A percentile compares a stretch with the other conserved stretches of the same genome.
Conservation (phyloP, 2,113 vertebrate species). For the Laticauda colubrina region DNA sequence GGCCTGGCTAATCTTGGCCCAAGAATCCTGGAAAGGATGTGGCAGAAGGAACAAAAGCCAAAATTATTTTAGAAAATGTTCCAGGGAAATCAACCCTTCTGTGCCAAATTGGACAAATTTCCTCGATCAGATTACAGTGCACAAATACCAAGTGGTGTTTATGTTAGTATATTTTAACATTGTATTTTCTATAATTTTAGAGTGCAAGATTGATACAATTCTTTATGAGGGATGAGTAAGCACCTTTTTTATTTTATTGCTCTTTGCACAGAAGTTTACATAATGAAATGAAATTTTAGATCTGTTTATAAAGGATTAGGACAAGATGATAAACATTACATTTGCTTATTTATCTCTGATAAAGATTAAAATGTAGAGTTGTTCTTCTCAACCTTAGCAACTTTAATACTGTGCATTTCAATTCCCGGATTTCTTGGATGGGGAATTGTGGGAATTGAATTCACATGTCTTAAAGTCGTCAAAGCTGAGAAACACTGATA, state of each 20-base stretch:
- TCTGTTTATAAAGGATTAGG: not conserved
- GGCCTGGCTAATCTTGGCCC: not conserved
- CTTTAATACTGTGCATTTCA: not conserved
- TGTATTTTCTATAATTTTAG: not conserved
- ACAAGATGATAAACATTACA: not conserved
- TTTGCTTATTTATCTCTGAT: not conserved
- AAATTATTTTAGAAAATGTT: not conserved
- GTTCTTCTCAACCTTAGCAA: not conserved
- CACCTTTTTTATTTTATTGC: not conserved
- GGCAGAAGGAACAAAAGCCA: not conserved
- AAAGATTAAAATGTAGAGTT: not conserved
- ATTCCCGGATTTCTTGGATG: not conserved
- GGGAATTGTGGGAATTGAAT: not conserved
- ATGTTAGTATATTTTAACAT: not conserved
- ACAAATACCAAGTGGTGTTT: not conserved
- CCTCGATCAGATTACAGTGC: not conserved
- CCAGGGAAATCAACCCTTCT: not conserved
- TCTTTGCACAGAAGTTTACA: not conserved
- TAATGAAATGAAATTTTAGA: not conserved
- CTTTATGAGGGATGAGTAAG: not conserved
- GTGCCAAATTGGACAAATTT: not conserved
- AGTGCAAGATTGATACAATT: not conserved
- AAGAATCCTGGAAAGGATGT: not conserved
- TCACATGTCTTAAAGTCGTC: not conserved
- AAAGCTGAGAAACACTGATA: not conserved